Conservation (phyloP, 2,888 invertebrate species). For the Orthonevra nobilis region DNA sequence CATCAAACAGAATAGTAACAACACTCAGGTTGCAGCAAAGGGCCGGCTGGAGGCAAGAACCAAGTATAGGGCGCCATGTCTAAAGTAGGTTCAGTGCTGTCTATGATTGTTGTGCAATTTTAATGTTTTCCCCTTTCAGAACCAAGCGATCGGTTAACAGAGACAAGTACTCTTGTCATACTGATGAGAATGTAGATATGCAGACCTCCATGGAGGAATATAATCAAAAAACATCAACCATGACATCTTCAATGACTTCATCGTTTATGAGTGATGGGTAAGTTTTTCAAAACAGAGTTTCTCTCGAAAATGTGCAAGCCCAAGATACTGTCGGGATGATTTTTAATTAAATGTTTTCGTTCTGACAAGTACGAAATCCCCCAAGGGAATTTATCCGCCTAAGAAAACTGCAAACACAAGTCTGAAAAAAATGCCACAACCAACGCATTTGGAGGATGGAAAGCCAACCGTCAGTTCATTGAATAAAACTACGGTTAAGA, state of each 20-base stretch:
- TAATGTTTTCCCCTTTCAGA: slow-evolving; percentile 73
- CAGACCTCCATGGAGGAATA: slow-evolving; percentile 49
- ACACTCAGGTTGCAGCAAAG: slow-evolving; percentile 84
- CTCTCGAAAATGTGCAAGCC: background rate
- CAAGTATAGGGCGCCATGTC: slow-evolving; percentile 86
- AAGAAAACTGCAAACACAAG: too few species aligned
- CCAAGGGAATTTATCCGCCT: slow-evolving; percentile 20
- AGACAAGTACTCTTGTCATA: slow-evolving; percentile 76
- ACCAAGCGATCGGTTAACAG: slow-evolving; percentile 84
- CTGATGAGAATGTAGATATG: slow-evolving; percentile 79
- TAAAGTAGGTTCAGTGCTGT: too few species aligned
- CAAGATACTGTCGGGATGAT: slow-evolving; percentile 56
- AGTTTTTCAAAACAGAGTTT: slow-evolving; percentile 41
- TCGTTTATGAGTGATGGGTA: slow-evolving; percentile 76
- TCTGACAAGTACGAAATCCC: slow-evolving; percentile 23
- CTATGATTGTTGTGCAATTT: too few species aligned
- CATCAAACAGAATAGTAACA: slow-evolving; percentile 80
- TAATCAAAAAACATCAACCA: slow-evolving; percentile 57
- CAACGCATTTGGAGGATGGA: slow-evolving; percentile 14
- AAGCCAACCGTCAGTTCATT: too few species aligned
- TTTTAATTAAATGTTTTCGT: slow-evolving; percentile 2
- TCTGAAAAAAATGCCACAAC: too few species aligned
- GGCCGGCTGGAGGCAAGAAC: slow-evolving; percentile 91
- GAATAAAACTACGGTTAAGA: too few species aligned
- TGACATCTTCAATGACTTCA: slow-evolving; percentile 75